These are phyloP conservation scores for Masticophis lateralis DNA, from an alignment of 2,797 vertebrate species.

Conservation along the genomic window DNA sequence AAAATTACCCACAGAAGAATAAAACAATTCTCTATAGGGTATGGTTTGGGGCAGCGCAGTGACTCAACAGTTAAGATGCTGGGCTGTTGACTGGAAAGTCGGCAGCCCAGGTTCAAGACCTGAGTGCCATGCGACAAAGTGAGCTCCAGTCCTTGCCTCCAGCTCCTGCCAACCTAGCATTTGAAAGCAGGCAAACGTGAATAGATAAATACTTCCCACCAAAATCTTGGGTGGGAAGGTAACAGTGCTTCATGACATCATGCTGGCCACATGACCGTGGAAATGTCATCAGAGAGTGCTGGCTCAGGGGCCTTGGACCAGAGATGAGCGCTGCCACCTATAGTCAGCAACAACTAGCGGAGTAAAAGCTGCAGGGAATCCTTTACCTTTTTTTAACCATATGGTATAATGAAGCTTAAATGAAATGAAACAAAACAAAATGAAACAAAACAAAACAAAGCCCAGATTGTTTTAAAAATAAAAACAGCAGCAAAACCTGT, in stretches of 20 bases:
- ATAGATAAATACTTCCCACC: neutral
- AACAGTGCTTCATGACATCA: neutral
- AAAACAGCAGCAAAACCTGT: neutral
- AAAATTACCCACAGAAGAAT: constrained; percentile 66
- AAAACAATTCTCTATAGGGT: constrained; percentile 76
- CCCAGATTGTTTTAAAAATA: constrained; percentile 16
- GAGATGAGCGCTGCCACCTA: neutral
- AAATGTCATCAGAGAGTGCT: neutral
- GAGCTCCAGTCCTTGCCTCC: neutral
- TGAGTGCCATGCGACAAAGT: neutral
- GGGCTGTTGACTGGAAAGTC: neutral
- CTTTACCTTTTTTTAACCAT: constrained; percentile 56
- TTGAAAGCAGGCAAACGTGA: neutral
- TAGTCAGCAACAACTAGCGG: neutral
- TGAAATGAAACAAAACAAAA: neutral
- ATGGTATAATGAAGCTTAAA: constrained; percentile 71
- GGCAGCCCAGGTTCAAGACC: neutral
- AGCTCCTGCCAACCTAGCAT: neutral
- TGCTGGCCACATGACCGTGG: neutral
- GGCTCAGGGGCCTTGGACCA: neutral
- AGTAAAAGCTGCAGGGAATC: neutral
- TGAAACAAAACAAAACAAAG: neutral
- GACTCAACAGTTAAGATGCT: neutral
- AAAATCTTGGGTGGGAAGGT: neutral
- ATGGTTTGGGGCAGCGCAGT: neutral